Percentiles rank a stretch among this genome's conserved stretches.
Evolutionary conservation across 2,797 vertebrate genomes (phyloP).

Genomic region (Galaxias olidus): DNA sequence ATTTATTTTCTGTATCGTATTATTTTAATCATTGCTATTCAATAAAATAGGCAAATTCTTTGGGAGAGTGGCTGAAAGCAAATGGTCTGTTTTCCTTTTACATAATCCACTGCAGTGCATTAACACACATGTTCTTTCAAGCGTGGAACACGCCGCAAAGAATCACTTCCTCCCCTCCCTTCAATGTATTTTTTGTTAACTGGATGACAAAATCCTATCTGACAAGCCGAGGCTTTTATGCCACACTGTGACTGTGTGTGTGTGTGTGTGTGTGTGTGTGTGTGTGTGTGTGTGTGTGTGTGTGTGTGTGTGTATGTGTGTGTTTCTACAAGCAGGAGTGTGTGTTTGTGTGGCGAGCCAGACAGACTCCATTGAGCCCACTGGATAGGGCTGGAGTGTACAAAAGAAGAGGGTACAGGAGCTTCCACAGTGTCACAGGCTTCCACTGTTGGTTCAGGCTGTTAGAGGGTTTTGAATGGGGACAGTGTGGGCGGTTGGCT

Average conservation of each 20-base stretch:
- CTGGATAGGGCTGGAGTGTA: slow-evolving; percentile 27
- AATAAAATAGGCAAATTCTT: not conserved
- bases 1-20: too few species aligned
- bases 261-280: slow-evolving; percentile 6
- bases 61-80: slow-evolving; percentile 3
- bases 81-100: slow-evolving; percentile 45
- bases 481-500: slow-evolving; percentile 11
- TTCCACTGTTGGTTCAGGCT: slow-evolving; percentile 40
- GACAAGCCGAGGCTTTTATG: slow-evolving; percentile 53
- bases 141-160: slow-evolving; percentile 54
- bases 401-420: slow-evolving; percentile 46
- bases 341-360: slow-evolving; percentile 12
- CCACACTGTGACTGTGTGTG: slow-evolving; percentile 23
- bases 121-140: slow-evolving; percentile 64
- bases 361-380: slow-evolving; percentile 12
- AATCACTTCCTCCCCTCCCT: slow-evolving; percentile 19
- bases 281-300: slow-evolving; percentile 8
- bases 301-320: slow-evolving; percentile 8
- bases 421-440: slow-evolving; percentile 28
- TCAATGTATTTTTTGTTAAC: slow-evolving; percentile 26
- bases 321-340: not conserved
- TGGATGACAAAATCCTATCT: slow-evolving; percentile 50
- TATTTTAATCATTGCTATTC: too few species aligned
- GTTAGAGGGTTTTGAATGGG: slow-evolving; percentile 25
- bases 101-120: slow-evolving; percentile 63